Conservation (phyloP, 2,888 invertebrate genomes). For the Cheilosia urbana region DNA sequence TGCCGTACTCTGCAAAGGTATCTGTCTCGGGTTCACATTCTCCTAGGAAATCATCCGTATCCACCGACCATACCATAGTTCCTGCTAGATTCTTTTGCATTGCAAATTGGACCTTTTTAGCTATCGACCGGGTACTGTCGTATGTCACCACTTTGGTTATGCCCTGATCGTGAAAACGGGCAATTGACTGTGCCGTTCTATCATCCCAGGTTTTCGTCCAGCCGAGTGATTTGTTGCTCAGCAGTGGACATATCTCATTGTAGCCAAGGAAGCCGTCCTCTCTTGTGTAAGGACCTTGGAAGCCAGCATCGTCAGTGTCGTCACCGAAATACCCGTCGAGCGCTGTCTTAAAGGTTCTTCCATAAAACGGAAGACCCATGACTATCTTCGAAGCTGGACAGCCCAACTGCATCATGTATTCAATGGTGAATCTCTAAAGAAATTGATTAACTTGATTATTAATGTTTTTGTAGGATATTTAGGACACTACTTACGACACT, state of each 20-base stretch:
- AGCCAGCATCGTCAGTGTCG: constrained; percentile 86
- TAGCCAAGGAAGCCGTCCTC: constrained; percentile 94
- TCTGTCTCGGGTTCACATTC: constrained; percentile 86
- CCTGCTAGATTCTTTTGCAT: constrained; percentile 88
- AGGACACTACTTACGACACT: constrained; percentile 87
- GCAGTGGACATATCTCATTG: constrained; percentile 90
- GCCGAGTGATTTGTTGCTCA: constrained; percentile 86
- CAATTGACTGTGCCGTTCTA: constrained; percentile 83
- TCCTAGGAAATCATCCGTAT: constrained; percentile 93
- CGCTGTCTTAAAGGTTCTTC: constrained; percentile 88
- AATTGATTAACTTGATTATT: no score
- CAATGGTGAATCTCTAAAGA: constrained; percentile 89
- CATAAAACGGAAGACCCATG: constrained; percentile 93
- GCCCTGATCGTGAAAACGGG: constrained; percentile 86
- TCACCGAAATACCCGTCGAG: constrained; percentile 82
- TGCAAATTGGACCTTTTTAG: constrained; percentile 89
- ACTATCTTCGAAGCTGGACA: constrained; percentile 91
- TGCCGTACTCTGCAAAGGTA: constrained; percentile 84
- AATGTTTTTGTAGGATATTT: no score
- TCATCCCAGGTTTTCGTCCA: constrained; percentile 91
- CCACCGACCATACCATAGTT: constrained; percentile 95
- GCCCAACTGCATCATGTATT: constrained; percentile 89
- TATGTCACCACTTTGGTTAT: constrained; percentile 88
- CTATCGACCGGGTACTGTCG: constrained; percentile 90
- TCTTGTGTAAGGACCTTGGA: constrained; percentile 90